Evolutionary conservation across 2,113 vertebrate genomes (phyloP), one percentile per base, ranked within the genome.

Genomic region (Opisthocomus hoazin): DNA sequence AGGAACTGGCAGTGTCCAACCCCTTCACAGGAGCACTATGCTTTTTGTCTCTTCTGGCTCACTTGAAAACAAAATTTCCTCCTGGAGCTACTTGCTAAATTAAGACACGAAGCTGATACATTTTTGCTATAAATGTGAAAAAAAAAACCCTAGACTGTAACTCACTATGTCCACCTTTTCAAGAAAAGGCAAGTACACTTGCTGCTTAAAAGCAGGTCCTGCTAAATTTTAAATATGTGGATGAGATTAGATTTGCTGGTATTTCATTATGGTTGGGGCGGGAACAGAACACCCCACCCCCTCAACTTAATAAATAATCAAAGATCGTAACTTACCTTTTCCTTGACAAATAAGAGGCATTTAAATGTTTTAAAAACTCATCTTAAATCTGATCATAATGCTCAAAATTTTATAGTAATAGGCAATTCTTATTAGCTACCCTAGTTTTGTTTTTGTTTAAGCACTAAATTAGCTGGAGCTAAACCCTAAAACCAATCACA

Each of bases 401-500:
- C 23, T 86, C 23, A 75, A 93, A 93, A 93, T 65, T 51, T 75
- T 70, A 77, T 18, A 87, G 45, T 54, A 93, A 85, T 3, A 96
- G 53, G 23, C 69, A 83, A 63, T 39, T 58, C 50, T 82, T 80
- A 73, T 48, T 60, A 84, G 15, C n/a, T 43, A 70, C 5, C 5
- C 69, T 70, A 23, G 8, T 36, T 83, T 63, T 46, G 6, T 17
- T 73, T 65, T 56, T 54, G 89, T 92, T 90, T 70, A 37, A 57
- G 88, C 77, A 89, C 27, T 91, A 39, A 80, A 63, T 45, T 39
- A 81, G 78, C 94, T 93, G 79, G 65, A 93, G 54, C 57, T 83
- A 96, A 80, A 68, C 87, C 94, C 32, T 64, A 94, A 76, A 91
- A 90, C 48, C 57, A 96, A 96, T 92, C 30, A 74, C 26, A 73